phyloP scores from a whole-genome alignment of 2,797 vertebrate genomes.

The Remorina albescens region DNA sequence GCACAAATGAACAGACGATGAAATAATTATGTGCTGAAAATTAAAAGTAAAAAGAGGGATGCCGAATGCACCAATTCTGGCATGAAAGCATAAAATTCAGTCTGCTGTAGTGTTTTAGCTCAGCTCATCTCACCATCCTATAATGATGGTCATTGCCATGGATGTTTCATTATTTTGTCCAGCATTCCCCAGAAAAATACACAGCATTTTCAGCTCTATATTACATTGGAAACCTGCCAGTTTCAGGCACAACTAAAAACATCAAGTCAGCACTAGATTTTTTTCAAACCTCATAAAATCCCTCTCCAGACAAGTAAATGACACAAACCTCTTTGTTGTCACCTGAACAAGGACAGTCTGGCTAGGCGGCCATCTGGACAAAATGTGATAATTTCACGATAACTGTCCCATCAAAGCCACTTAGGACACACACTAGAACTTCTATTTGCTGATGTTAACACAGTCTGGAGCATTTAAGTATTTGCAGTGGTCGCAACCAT shows the following conservation, averaged over 20 bases:
- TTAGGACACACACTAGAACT: slow-evolving; percentile 22
- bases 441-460: slow-evolving; percentile 33
- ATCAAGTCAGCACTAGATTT: slow-evolving; percentile 32
- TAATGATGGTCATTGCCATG: slow-evolving; percentile 9
- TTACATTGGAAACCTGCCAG: slow-evolving; percentile 38
- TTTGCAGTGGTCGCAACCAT: slow-evolving; percentile 19
- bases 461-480: slow-evolving; percentile 35
- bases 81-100: slow-evolving; percentile 23
- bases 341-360: neutral
- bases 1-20: neutral
- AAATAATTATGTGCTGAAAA: neutral
- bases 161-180: slow-evolving; percentile 40
- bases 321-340: slow-evolving; percentile 29
- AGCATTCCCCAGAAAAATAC: slow-evolving; percentile 9
- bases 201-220: slow-evolving; percentile 21
- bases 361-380: slow-evolving; percentile 33
- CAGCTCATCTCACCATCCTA: neutral
- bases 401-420: slow-evolving; percentile 38
- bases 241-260: too few relatives aligned
- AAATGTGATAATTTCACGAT: slow-evolving; percentile 41
- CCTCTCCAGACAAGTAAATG: slow-evolving; percentile 16
- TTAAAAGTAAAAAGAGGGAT: slow-evolving; percentile 6
- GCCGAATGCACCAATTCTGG: slow-evolving; percentile 5
- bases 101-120: slow-evolving; percentile 19
- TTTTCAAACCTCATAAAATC: slow-evolving; percentile 19